Percentiles rank a stretch among this genome's conserved stretches.
Conservation (phyloP, 1,140 invertebrate genomes). For the Brachionus rotundiformis region DNA sequence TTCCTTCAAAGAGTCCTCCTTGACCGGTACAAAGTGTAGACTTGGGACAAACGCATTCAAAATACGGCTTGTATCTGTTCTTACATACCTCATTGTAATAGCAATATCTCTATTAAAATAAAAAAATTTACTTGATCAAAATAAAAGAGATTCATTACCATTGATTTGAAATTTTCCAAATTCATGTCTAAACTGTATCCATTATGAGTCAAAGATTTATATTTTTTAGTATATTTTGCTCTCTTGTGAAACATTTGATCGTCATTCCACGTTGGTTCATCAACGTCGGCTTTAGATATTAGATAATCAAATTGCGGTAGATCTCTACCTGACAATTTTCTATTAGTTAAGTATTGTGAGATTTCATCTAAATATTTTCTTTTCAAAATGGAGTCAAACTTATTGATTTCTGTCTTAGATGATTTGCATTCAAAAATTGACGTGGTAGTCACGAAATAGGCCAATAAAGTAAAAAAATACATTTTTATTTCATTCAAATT, state of each 20-base stretch:
- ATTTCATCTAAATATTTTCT: background rate
- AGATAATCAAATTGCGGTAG: background rate
- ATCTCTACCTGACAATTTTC: background rate
- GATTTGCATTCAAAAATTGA: background rate
- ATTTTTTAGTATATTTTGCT: conserved; percentile 12
- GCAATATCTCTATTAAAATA: conserved; percentile 41
- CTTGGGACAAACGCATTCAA: conserved; percentile 49
- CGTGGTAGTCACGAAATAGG: background rate
- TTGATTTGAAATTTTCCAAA: conserved; percentile 35
- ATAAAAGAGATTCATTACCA: background rate
- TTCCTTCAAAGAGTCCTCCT: conserved; percentile 30
- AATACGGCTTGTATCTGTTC: conserved; percentile 18
- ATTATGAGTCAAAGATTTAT: conserved; percentile 17
- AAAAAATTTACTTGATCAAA: conserved; percentile 16
- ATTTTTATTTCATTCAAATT: background rate
- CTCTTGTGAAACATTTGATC: background rate
- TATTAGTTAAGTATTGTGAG: background rate
- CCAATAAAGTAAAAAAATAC: background rate
- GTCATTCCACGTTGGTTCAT: too few relatives aligned
- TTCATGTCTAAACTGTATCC: conserved; percentile 48
- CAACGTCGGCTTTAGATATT: too few relatives aligned
- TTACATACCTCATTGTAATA: conserved; percentile 43
- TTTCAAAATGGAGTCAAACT: background rate
- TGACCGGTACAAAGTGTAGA: conserved; percentile 45
- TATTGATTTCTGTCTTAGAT: background rate